Base-by-base conservation (phyloP, 2,888 invertebrate species). In the Macaria notata region DNA sequence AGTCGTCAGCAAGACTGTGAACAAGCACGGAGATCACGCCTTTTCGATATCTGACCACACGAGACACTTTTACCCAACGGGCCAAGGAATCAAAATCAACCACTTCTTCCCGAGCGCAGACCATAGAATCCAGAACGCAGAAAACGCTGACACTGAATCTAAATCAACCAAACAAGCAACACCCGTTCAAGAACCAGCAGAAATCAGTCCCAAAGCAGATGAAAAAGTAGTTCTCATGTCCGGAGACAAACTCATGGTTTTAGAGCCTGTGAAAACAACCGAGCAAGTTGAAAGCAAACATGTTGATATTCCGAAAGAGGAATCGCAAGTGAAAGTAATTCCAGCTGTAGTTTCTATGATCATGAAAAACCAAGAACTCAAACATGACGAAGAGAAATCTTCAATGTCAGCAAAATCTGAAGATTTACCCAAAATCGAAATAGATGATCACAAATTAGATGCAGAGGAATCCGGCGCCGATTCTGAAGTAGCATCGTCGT, bases 1-100 rank as follows among this genome's bases (percentile, higher is more conserved):
- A 4, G 79, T 93, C 19, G 93, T 93, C 4, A 93, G 92, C 68
- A 93, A 92, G 67, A 80, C 78, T 9, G 65, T 86, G 0, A 80
- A 84, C 56, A 88, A 84, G 57, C 90, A 91, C 53, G 87, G 88
- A 19, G 79, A 83, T 46, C 72, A 87, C 53, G 89, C 90, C 1
- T 79, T 73, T 56, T 91, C 91, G 2, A 64, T 76, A 4, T 76
- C 81, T 49, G 88, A 77, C 3, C 86, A 87, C 43, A 81, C 83
- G 0, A 81, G 84, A 55, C 80, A 84, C 54, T 90, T 84, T 58
- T 74, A 77, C 46, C 88, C 87, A 0, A 61, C 80, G 4, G 84
- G 84, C 5, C 77, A 83, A 30, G 85, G 83, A 3, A 66, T 90
- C 36, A 88, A 89, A 64, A 84, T 88, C 9, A 86, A 88, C 58